Evolutionary conservation across 1,140 invertebrate genomes (phyloP), one percentile per base, ranked within the genome.

Genomic region (Oryctes rhinoceros): DNA sequence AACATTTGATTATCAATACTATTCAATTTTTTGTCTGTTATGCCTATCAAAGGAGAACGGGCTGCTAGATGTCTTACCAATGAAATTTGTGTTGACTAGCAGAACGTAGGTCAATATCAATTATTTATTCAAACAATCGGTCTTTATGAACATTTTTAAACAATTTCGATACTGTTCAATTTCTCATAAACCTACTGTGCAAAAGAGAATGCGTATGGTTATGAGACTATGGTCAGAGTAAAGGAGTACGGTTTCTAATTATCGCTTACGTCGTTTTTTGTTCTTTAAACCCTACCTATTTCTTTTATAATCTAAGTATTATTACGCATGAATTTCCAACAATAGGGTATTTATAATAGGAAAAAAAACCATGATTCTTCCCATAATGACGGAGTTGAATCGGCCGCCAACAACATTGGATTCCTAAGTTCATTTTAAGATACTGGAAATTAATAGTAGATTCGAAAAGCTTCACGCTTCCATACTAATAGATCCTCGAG

Each of bases 381-480:
- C 75, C 75, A 49, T 76, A 76, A 76, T 76, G 75, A 76, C 37
- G 39, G 75, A 76, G 75, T 47, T 48, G 75, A 76, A 76, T 18
- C 53, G 53, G 15, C 53, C 13, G 47, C n/a, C 4, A 11, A n/a
- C 18, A 37, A 15, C 75, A 47, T 76, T 76, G 37, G 39, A 44
- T 44, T 71, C 37, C 35, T 71, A 71, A 71, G 65, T 24, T 71
- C 65, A 71, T 71, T 71, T 71, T 71, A 76, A 76, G 75, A 76
- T 76, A 76, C 39, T 78, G 77, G 49, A 78, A 78, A 78, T 78
- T 78, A 78, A 78, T 47, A 49, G 47, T 49, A 13, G 20, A 78
- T 78, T 78, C 77, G 47, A 78, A 59, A 78, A 78, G 77, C 77
- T 78, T 78, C 77, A 78, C 77, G 77, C 77, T 78, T 78, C 48